These are phyloP conservation scores for Rutilus rutilus DNA, from an alignment of 2,113 vertebrate species.

Conservation along the genomic window DNA sequence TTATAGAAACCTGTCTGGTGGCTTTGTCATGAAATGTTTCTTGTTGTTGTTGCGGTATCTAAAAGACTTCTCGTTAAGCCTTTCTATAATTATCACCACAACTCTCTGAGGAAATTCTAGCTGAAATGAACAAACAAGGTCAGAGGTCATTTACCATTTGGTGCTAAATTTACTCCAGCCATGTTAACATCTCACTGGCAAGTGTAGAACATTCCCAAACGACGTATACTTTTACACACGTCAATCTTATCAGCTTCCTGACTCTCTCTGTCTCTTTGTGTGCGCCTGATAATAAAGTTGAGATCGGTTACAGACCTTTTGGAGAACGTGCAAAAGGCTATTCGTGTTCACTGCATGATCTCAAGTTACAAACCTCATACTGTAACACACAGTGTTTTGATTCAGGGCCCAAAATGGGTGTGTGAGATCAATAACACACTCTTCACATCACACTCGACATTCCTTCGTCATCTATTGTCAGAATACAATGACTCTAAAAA, in stretches of 20 bases:
- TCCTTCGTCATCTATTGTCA: neutral
- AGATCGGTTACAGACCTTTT: slow-evolving; percentile 7
- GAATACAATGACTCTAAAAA: neutral
- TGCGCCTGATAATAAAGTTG: neutral
- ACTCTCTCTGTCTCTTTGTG: neutral
- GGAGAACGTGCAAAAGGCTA: neutral
- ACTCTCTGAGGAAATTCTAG: neutral
- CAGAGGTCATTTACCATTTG: neutral
- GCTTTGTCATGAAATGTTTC: neutral
- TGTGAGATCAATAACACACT: slow-evolving; percentile 32
- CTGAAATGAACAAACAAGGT: neutral
- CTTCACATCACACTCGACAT: neutral
- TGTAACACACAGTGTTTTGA: slow-evolving; percentile 30
- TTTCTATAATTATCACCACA: neutral
- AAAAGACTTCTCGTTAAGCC: neutral
- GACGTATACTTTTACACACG: neutral
- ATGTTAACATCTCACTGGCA: neutral
- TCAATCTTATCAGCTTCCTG: neutral
- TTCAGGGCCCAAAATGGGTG: neutral
- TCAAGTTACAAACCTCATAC: slow-evolving; percentile 32
- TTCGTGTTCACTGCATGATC: slow-evolving; percentile 5
- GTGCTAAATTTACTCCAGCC: slow-evolving; percentile 16
- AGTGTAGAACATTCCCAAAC: neutral
- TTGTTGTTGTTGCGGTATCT: neutral
- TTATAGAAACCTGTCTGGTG: neutral